Conservation (phyloP, 2,113 vertebrate genomes). For the Felis chaus region DNA sequence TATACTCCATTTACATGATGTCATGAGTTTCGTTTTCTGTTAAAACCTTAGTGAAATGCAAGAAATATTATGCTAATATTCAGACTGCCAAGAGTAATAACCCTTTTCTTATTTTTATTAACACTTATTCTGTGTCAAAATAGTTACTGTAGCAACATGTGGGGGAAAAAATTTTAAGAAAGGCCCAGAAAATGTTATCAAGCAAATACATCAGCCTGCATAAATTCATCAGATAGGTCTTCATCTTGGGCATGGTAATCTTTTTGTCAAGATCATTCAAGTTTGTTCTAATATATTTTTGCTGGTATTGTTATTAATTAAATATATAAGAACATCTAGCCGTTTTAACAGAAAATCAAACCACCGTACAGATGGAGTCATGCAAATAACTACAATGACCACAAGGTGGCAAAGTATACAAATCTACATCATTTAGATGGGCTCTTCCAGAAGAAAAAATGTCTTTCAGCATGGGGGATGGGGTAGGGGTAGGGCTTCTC, state of each 20-base stretch:
- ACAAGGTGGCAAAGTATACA: constrained; percentile 84
- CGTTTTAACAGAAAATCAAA: background rate
- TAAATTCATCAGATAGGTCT: background rate
- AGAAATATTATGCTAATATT: background rate
- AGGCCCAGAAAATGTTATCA: background rate
- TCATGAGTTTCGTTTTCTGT: background rate
- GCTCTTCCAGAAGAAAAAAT: background rate
- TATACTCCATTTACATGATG: background rate
- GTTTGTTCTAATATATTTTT: constrained; percentile 4
- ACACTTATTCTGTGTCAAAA: background rate
- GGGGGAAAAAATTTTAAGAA: background rate
- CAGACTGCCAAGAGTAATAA: background rate
- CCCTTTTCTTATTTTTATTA: background rate
- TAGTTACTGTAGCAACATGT: background rate
- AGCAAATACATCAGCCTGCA: background rate
- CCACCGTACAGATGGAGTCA: background rate
- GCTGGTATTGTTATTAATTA: background rate
- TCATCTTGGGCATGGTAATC: background rate
- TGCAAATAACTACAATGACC: constrained; percentile 72
- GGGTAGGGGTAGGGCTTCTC: background rate
- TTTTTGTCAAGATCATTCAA: background rate
- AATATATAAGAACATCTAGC: background rate
- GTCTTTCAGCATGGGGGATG: background rate
- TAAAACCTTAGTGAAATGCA: background rate
- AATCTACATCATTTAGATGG: constrained; percentile 59